These are phyloP conservation scores for Clarias laeviceps DNA, from an alignment of 2,797 vertebrate genomes.

Conservation along the genomic window DNA sequence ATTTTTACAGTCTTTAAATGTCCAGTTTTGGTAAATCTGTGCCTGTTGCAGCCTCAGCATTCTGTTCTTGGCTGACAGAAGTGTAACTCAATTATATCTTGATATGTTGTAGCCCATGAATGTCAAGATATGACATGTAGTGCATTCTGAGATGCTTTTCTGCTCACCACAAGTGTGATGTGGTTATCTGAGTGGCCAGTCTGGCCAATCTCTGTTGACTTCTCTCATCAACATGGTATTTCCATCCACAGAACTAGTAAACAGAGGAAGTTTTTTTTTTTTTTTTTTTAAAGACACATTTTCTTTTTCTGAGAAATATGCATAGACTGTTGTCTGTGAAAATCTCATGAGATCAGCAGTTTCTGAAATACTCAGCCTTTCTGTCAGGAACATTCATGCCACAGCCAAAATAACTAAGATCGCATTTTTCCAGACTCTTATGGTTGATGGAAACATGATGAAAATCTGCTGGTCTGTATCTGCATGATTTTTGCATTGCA, in stretches of 20 bases:
- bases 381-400: no score
- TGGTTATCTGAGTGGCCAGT: not conserved
- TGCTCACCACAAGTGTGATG: not conserved
- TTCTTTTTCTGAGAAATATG: no score
- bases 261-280: no score
- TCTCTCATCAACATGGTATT: not conserved
- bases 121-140: not conserved
- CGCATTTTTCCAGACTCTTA: not conserved
- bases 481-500: not conserved
- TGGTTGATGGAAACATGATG: not conserved
- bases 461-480: not conserved
- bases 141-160: not conserved
- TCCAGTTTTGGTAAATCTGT: not conserved
- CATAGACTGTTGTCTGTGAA: no score
- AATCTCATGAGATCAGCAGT: no score
- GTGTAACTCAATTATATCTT: not conserved
- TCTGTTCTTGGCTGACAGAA: not conserved
- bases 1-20: not conserved
- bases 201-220: not conserved
- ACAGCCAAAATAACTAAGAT: not conserved
- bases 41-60: not conserved
- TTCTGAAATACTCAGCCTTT: no score
- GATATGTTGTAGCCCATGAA: not conserved
- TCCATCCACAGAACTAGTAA: not conserved
- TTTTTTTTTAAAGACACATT: no score